Evolutionary conservation across 2,113 vertebrate genomes (phyloP).

Genomic region (Macquaria australasica): DNA sequence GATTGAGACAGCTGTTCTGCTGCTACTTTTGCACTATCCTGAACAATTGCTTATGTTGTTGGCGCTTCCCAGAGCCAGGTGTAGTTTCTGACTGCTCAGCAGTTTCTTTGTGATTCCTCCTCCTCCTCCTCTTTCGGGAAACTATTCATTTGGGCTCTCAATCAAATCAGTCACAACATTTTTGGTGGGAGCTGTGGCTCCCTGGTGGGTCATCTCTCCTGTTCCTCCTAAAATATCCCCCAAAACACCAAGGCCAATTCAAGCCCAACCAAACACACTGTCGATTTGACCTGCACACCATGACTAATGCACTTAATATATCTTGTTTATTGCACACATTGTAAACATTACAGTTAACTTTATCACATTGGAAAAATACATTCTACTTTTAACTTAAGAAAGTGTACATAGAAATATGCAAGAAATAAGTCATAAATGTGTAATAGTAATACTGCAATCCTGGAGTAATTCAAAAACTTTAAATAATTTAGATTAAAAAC

Average conservation of each 20-base stretch:
- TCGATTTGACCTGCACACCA: not conserved
- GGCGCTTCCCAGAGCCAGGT: conserved; percentile 49
- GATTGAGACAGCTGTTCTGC: conserved; percentile 35
- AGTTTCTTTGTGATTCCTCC: conserved; percentile 38
- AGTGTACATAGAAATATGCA: not conserved
- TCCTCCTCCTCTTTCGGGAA: conserved; percentile 12
- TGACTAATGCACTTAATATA: not conserved
- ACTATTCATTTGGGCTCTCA: conserved; percentile 28
- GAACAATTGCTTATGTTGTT: conserved; percentile 41
- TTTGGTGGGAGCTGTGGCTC: conserved; percentile 30
- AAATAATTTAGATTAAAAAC: not conserved
- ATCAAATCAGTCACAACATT: conserved; percentile 34
- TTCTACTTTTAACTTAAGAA: not conserved
- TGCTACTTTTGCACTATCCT: conserved; percentile 25
- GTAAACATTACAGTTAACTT: not conserved
- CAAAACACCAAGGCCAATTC: not conserved
- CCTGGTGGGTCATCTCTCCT: conserved; percentile 15
- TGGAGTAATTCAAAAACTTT: not conserved
- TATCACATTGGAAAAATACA: not conserved
- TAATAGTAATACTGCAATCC: not conserved
- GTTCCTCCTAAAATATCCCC: conserved; percentile 16
- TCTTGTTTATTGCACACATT: not conserved
- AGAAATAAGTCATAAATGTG: not conserved
- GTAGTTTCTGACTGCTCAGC: conserved; percentile 63
- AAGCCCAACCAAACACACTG: not conserved